phyloP scores from a whole-genome alignment of 2,888 invertebrate species.

The Agonopterix subpropinquella region DNA sequence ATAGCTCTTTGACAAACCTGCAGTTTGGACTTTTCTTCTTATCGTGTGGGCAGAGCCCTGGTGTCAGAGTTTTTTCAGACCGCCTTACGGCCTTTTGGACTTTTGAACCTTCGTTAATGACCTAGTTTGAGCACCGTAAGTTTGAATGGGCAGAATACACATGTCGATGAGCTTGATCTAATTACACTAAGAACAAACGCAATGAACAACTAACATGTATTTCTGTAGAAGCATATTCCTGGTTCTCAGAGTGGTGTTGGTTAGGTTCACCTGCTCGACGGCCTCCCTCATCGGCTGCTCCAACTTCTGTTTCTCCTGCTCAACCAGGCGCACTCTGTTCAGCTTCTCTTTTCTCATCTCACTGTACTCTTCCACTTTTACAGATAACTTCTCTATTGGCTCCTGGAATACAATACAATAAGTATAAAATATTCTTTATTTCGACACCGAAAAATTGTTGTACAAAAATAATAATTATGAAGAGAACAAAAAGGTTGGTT shows the following conservation, averaged over 20 bases:
- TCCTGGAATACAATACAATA: constrained; percentile 63
- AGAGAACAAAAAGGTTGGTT: no score
- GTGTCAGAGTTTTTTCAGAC: no score
- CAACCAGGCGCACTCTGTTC: constrained; percentile 88
- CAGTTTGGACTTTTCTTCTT: no score
- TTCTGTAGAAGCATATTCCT: constrained; percentile 84
- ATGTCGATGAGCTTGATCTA: no score
- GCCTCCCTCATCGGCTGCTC: constrained; percentile 87
- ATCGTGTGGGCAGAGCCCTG: no score
- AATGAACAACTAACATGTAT: constrained; percentile 68
- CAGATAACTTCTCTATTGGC: constrained; percentile 84
- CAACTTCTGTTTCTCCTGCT: constrained; percentile 84
- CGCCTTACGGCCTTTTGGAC: no score
- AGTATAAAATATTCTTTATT: no score
- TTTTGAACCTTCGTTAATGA: no score
- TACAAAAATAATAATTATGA: neutral
- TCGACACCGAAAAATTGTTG: no score
- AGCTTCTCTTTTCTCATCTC: constrained; percentile 87
- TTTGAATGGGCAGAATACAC: no score
- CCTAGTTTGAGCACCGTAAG: no score
- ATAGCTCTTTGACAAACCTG: no score
- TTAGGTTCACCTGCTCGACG: constrained; percentile 83
- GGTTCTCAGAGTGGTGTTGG: constrained; percentile 83
- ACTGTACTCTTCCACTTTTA: constrained; percentile 82
- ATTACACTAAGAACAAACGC: neutral